These are phyloP conservation scores for Lasioglossum leucozonium DNA, from an alignment of 2,888 invertebrate genomes.

Conservation along the genomic window DNA sequence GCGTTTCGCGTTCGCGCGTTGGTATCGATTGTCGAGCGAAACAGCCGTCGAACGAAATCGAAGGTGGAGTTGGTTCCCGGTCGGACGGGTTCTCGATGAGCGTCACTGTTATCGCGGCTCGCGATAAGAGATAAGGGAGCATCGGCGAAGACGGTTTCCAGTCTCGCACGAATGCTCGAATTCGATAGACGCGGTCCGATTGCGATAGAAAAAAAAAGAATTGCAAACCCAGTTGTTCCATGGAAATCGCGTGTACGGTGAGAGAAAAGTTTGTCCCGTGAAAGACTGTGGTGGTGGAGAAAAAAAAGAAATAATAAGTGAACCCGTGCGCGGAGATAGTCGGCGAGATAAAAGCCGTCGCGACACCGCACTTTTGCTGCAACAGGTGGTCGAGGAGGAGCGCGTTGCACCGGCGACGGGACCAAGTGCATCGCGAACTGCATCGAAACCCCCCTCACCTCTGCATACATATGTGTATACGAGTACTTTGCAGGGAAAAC, in stretches of 20 bases:
- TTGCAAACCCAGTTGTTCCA: not conserved
- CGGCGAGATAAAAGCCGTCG: slow-evolving; percentile 26
- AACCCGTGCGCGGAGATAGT: slow-evolving; percentile 7
- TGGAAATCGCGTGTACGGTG: slow-evolving; percentile 1
- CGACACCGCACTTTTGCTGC: slow-evolving; percentile 39
- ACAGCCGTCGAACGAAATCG: not conserved
- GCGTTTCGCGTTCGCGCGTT: not conserved
- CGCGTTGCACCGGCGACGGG: not conserved
- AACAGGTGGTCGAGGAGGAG: slow-evolving; percentile 63
- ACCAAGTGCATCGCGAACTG: not conserved
- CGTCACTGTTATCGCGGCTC: slow-evolving; percentile 65
- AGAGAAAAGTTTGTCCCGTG: not conserved
- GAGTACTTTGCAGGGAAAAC: not conserved
- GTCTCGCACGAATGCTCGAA: slow-evolving; percentile 43
- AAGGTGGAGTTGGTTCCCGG: not conserved
- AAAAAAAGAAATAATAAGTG: not conserved
- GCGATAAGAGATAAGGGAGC: slow-evolving; percentile 71
- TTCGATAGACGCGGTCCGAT: slow-evolving; percentile 28
- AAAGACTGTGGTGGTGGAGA: not conserved
- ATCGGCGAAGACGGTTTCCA: slow-evolving; percentile 48
- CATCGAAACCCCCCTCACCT: no score
- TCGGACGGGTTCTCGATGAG: slow-evolving; percentile 40
- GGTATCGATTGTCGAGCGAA: not conserved
- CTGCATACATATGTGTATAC: no score
- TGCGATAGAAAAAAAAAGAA: not conserved